Base-by-base conservation (phyloP, 2,797 vertebrate genomes). In the Syngnathus rostellatus region DNA sequence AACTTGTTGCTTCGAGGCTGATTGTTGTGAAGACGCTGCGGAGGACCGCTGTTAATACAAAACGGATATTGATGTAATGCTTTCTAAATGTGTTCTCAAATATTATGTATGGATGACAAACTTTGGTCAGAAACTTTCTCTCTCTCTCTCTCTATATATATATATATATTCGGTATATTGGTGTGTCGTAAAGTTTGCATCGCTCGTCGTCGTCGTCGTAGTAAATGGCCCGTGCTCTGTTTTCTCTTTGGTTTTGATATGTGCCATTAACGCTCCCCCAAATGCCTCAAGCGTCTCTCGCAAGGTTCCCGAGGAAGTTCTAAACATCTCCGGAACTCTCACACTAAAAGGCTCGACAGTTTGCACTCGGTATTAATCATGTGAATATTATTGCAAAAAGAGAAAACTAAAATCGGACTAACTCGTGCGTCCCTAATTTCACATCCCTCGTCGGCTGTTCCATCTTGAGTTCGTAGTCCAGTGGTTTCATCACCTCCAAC, bases 101-200 rank as follows among this genome's bases (percentile, higher is more conserved):
- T 86, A 88, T 88, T 85, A 87, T 86, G 81, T 89, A 84, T 83
- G 84, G 73, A 82, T 78, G 73, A 85, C 82, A 79, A 85, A 85
- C 75, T 85, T 88, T 85, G 78, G 76, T 88, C 83, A 83, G 78
- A 77, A 81, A 77, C 83, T 43, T 0, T 57, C 54, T 53, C 50
- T 53, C 51, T 21, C 31, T 31, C 23, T 23, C 23, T 23, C 50
- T 53, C 51, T 21, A 3, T 31, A 3, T 31, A 31, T 43, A 21
- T 50, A 23, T 87, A 86, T 87, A 82, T 86, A 64, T 76, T 45
- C 40, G 71, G 81, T 83, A 81, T 88, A 84, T 83, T 85, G 85
- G 87, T 88, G 90, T 85, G 74, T 88, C 72, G 89, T 92, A 88
- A 90, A 84, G 81, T 88, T 90, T 90, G 87, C 88, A 90, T 89